Base-by-base conservation (phyloP, 92 coral and sea anemone species). In the Isaurus tuberculatus region DNA sequence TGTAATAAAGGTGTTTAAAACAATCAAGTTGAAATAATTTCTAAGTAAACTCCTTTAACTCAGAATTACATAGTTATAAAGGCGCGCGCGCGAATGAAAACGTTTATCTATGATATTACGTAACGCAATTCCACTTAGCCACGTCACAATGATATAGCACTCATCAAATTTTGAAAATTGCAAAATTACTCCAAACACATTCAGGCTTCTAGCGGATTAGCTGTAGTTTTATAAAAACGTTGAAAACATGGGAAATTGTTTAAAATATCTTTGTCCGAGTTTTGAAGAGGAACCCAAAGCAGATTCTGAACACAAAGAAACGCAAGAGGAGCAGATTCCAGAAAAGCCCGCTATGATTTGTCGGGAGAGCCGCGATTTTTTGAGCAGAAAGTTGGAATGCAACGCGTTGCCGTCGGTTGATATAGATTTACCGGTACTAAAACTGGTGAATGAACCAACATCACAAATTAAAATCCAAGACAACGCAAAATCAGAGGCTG, bases 181-280 rank as follows among this genome's bases (percentile, higher is more conserved):
- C 9, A 5, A 46, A 46, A 11, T 55, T 55, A 17, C 8, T 8
- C 5, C 63, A 55, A 2, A 55, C 23, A 17, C 20, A 5, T 55
- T 55, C 8, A 55, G 23, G 63, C 23, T 19, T 16, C 26, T 55
- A 17, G 25, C 63, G 23, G 63, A n/a, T 7, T 55, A 55, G 23
- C 63, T 55, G 63, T 55, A 55, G 44, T 8, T 55, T 55, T 53
- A 9, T 46, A 11, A 0, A n/a, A 3, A 55, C 63, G 63, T 26
- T n/a, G 23, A 55, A 3, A 55, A 46, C 33, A 71, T 71, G 77
- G 77, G 77, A 40, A 43, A 71, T 14, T 71, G 77, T 40, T 37
- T 42, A 48, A 28, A 25, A 13, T 71, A 71, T n/a, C 42, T 71
- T 37, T 42, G 13, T 37, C 77, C 14, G 53, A 71, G 77, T 51